Evolutionary conservation across 2,888 invertebrate species (phyloP), one percentile per base, ranked within the genome.

Genomic region (Osedax fenrisi): DNA sequence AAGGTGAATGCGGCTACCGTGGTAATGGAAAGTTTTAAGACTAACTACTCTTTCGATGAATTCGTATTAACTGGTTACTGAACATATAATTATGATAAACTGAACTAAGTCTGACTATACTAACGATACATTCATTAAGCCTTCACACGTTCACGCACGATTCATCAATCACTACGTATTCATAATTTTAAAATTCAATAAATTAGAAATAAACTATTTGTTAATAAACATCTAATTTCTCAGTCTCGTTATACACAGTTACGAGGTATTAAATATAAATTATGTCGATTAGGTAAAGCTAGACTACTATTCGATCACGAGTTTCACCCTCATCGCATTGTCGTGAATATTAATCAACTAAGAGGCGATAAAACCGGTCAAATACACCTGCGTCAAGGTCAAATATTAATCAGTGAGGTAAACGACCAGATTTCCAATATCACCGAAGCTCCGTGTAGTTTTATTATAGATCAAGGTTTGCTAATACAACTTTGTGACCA

Each of bases 391-490:
- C 76, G 79, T 73, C 27, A 72, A 3, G 75, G 79, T 66, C 81
- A 81, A 75, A 74, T 70, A 17, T 75, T 79, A 1, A 77, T 74
- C 64, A 75, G 79, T 1, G 81, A 81, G 64, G 80, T 80, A 73
- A 77, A 80, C 0, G 81, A 80, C 41, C 81, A 80, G 1, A 74
- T 78, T n/a, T 77, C 76, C 25, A 81, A 81, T 74, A 74, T 78
- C 0, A 81, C 81, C 3, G 81, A 81, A 74, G 81, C 81, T 1
- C 81, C 81, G 0, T 79, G 81, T 13, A 80, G 81, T 72, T 81
- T 78, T 76, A 78, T 79, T 26, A 79, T 80, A 62, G 81, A 81
- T 71, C 25, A 78, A 62, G 68, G 68, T 41, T 10, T 17, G n/a
- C n/a, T n/a, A n/a, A n/a, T n/a, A n/a, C n/a, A n/a, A n/a, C n/a